Percentiles rank a stretch among this genome's conserved stretches.
These are phyloP conservation scores for Sphaerolaimus hirsutus DNA, from an alignment of 2,888 invertebrate genomes.

Conservation along the genomic window DNA sequence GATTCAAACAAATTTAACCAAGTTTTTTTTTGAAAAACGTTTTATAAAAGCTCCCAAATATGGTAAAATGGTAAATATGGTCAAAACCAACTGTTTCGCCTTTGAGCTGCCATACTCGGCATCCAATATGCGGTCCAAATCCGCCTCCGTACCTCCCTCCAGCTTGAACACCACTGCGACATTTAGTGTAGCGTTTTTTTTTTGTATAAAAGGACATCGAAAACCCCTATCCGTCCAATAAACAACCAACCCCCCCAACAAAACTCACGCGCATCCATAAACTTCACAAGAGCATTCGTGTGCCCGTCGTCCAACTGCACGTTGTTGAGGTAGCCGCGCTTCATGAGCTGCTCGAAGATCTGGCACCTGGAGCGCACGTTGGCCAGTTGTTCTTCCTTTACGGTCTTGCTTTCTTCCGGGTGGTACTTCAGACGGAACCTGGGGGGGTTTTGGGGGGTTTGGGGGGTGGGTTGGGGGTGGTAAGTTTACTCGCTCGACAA, in stretches of 20 bases:
- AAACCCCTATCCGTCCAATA: background rate
- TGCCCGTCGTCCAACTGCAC: conserved; percentile 59
- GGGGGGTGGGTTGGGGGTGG: no score
- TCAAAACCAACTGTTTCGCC: no score
- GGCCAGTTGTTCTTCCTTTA: conserved; percentile 57
- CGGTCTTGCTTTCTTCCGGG: conserved; percentile 72
- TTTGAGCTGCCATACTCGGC: no score
- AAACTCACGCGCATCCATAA: conserved; percentile 67
- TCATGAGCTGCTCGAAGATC: conserved; percentile 51
- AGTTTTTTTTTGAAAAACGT: no score
- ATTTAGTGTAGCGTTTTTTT: background rate
- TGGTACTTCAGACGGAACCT: conserved; percentile 99
- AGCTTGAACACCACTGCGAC: conserved; percentile 68
- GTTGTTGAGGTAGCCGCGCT: conserved; percentile 45
- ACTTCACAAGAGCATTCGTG: conserved; percentile 45
- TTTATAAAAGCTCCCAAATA: no score
- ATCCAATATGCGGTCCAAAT: no score
- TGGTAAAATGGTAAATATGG: no score
- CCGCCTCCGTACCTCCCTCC: conserved; percentile 54
- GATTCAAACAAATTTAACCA: no score
- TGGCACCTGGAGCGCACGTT: conserved; percentile 48
- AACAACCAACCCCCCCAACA: no score
- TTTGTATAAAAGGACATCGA: background rate
- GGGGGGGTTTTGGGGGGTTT: conserved; percentile 2
- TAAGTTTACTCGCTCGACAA: background rate